phyloP scores from a whole-genome alignment of 2,797 vertebrate species.

The Rhinoraja longicauda region DNA sequence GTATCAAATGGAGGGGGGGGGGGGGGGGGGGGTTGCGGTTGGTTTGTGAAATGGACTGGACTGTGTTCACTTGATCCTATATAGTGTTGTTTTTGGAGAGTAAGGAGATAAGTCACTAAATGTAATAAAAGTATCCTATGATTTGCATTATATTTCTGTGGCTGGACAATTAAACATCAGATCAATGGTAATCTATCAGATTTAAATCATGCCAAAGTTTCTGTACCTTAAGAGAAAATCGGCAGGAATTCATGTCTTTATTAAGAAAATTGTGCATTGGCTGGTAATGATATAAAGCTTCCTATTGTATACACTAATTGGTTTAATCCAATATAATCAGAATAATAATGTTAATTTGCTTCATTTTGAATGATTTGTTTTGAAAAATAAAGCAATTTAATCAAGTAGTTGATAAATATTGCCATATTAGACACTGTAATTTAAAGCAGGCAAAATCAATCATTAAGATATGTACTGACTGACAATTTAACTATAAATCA shows the following conservation, averaged over 20 bases:
- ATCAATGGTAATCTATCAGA: too few species aligned
- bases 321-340: not conserved
- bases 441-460: not conserved
- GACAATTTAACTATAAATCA: not conserved
- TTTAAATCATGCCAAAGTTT: too few species aligned
- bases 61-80: too few species aligned
- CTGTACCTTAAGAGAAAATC: too few species aligned
- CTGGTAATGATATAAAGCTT: not conserved
- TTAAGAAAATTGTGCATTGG: not conserved
- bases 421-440: not conserved
- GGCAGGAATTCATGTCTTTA: not conserved
- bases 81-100: too few species aligned
- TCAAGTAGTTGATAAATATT: slow-evolving; percentile 1
- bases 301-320: not conserved
- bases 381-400: not conserved
- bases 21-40: too few species aligned
- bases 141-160: too few species aligned
- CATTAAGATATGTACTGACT: not conserved
- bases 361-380: not conserved
- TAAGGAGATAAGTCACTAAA: too few species aligned
- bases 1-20: too few species aligned
- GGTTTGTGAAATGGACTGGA: too few species aligned
- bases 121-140: too few species aligned
- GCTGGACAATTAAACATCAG: too few species aligned
- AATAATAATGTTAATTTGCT: slow-evolving; percentile 6